Conservation (phyloP, 1,140 invertebrate species). For the Conus betulinus region DNA sequence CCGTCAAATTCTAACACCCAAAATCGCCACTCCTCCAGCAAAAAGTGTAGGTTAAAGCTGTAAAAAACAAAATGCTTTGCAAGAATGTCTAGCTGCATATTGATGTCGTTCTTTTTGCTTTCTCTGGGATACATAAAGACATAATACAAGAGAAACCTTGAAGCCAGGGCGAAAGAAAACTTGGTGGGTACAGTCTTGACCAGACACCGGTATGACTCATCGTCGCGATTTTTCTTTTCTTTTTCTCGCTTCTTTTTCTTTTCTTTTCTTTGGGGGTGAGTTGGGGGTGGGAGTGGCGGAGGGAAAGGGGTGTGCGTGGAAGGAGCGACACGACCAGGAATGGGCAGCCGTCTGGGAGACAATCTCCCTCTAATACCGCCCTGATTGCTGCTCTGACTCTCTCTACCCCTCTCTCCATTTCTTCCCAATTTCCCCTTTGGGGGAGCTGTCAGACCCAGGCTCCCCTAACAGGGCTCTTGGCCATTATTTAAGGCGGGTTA, state of each 20-base stretch:
- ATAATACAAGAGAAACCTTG: too few relatives aligned
- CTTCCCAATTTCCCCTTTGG: not conserved
- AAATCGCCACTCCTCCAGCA: too few relatives aligned
- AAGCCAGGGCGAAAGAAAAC: too few relatives aligned
- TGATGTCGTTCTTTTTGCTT: too few relatives aligned
- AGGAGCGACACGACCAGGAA: not conserved
- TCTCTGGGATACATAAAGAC: too few relatives aligned
- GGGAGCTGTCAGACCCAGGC: not conserved
- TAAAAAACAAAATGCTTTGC: too few relatives aligned
- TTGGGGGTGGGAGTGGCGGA: too few relatives aligned
- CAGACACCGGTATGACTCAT: not conserved
- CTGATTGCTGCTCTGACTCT: not conserved
- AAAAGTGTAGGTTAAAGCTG: too few relatives aligned
- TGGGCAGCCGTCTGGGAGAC: conserved; percentile 1
- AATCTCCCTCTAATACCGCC: not conserved
- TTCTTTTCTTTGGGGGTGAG: too few relatives aligned
- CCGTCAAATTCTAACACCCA: too few relatives aligned
- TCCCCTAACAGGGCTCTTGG: not conserved
- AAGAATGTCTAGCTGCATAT: too few relatives aligned
- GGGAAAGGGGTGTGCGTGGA: not conserved
- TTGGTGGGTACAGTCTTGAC: not conserved
- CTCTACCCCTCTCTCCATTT: not conserved
- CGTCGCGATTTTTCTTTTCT: not conserved
- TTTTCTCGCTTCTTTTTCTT: too few relatives aligned
- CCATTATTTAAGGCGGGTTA: not conserved